These are phyloP conservation scores for Drosophila mimica DNA, from an alignment of 2,888 invertebrate genomes.

Conservation along the genomic window DNA sequence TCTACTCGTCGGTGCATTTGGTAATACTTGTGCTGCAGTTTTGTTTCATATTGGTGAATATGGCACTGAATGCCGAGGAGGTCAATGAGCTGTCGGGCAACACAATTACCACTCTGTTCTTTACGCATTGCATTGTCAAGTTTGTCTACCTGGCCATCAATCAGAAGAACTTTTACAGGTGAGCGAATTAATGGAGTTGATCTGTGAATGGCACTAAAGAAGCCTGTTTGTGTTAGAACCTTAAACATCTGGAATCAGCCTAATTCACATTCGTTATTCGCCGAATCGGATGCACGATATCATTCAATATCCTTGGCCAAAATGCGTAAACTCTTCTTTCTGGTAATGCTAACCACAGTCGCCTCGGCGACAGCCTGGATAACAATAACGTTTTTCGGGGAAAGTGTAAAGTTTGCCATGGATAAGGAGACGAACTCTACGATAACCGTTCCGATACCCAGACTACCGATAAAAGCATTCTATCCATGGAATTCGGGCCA, in stretches of 20 bases:
- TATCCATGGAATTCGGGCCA: slow-evolving; percentile 92
- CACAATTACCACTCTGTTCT: slow-evolving; percentile 93
- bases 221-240: slow-evolving; percentile 86
- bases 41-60: slow-evolving; percentile 88
- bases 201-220: background rate
- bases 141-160: slow-evolving; percentile 90
- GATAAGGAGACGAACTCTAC: slow-evolving; percentile 91
- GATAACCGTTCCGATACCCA: slow-evolving; percentile 89
- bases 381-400: slow-evolving; percentile 92
- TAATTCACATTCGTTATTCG: slow-evolving; percentile 93
- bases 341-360: slow-evolving; percentile 88
- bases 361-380: slow-evolving; percentile 90
- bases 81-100: slow-evolving; percentile 91
- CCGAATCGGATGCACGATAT: slow-evolving; percentile 92
- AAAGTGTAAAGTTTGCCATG: slow-evolving; percentile 89
- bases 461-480: slow-evolving; percentile 91
- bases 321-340: slow-evolving; percentile 90
- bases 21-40: slow-evolving; percentile 88
- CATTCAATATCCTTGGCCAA: slow-evolving; percentile 90
- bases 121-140: slow-evolving; percentile 91
- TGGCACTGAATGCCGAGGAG: slow-evolving; percentile 90
- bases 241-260: slow-evolving; percentile 93
- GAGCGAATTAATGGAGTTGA: slow-evolving; percentile 41
- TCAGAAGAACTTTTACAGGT: slow-evolving; percentile 91
- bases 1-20: slow-evolving; percentile 88